Conservation (phyloP, 2,113 vertebrate species). For the Halcyon malimbica region DNA sequence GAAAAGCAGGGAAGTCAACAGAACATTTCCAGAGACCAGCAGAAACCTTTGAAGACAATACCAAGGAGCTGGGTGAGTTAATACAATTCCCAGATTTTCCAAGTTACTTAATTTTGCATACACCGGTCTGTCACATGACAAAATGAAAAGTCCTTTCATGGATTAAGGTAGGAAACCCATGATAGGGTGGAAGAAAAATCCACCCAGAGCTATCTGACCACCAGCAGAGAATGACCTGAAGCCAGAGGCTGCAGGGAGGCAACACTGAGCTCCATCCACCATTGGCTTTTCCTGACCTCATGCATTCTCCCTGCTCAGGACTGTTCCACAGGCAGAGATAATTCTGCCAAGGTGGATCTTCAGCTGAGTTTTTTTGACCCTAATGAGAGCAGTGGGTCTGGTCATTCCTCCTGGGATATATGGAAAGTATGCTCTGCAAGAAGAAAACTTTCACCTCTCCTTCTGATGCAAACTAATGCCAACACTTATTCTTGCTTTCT, state of each 20-base stretch:
- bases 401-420: background rate
- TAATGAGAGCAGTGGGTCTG: background rate
- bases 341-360: background rate
- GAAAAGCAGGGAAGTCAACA: background rate
- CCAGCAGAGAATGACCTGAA: background rate
- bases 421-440: background rate
- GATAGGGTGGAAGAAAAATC: background rate
- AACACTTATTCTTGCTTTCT: background rate
- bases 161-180: background rate
- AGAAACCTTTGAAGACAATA: background rate
- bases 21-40: background rate
- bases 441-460: background rate
- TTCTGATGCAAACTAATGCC: background rate
- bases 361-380: background rate
- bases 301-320: background rate
- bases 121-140: background rate
- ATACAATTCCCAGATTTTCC: background rate
- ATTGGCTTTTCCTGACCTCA: background rate
- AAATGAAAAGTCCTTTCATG: background rate
- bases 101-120: background rate
- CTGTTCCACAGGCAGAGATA: background rate
- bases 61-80: background rate
- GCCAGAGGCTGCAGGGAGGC: background rate
- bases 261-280: accelerated
- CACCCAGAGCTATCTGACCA: background rate